phyloP scores from a whole-genome alignment of 2,797 vertebrate species.

The Channallabes apus region DNA sequence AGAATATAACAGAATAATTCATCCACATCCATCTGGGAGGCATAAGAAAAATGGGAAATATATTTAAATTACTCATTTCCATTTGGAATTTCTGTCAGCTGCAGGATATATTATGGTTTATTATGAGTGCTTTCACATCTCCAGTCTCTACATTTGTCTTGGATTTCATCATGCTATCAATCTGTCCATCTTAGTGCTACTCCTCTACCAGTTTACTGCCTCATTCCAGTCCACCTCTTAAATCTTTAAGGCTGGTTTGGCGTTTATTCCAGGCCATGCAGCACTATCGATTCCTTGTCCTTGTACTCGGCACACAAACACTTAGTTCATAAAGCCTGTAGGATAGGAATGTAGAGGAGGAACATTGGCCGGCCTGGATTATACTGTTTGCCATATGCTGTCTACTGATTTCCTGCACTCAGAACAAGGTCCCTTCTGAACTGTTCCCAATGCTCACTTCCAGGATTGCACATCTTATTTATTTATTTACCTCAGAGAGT shows the following conservation, averaged over 20 bases:
- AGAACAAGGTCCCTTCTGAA: conserved; percentile 51
- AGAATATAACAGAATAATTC: conserved; percentile 26
- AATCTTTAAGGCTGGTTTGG: conserved; percentile 28
- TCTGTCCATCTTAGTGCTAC: conserved; percentile 6
- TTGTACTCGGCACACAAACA: conserved; percentile 45
- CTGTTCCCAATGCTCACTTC: conserved; percentile 39
- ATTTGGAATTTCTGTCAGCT: conserved; percentile 24
- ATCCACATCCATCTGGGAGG: conserved; percentile 2
- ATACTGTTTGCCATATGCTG: conserved; percentile 38
- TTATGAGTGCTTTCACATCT: background rate
- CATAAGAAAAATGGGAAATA: background rate
- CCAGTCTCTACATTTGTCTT: conserved; percentile 10
- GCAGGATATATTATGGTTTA: conserved; percentile 12
- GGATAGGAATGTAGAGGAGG: conserved; percentile 43
- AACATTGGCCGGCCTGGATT: conserved; percentile 33
- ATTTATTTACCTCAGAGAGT: conserved; percentile 39
- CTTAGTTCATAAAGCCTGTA: conserved; percentile 44
- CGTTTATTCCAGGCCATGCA: conserved; percentile 42
- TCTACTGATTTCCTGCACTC: conserved; percentile 51
- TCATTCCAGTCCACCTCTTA: conserved; percentile 9
- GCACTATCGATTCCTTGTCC: conserved; percentile 53
- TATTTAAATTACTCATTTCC: background rate
- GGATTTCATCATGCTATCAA: conserved; percentile 9
- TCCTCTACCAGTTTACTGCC: conserved; percentile 16
- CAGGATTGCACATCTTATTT: conserved; percentile 40